phyloP scores from a whole-genome alignment of 1,140 invertebrate species.

The Stegodyphus dumicola region DNA sequence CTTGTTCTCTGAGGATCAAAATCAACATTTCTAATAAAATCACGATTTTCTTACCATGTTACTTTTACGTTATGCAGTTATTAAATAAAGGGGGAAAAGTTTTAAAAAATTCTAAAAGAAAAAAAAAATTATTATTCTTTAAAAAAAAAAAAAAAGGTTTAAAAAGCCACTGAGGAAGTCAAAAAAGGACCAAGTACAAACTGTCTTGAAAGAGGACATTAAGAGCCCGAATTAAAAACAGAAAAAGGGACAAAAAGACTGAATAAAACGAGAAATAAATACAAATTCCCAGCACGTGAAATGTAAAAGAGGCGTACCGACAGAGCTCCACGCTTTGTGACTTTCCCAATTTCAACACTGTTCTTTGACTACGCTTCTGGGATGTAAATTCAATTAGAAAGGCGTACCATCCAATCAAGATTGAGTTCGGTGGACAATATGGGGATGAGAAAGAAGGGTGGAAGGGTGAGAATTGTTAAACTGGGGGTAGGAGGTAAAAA shows the following conservation, averaged over 20 bases:
- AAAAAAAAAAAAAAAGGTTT: too few relatives aligned
- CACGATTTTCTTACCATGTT: too few relatives aligned
- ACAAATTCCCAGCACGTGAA: conserved; percentile 19
- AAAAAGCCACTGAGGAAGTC: too few relatives aligned
- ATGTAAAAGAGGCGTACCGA: neutral
- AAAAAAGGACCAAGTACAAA: neutral
- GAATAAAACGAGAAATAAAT: conserved; percentile 24
- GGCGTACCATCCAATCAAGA: conserved; percentile 39
- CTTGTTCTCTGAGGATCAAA: too few relatives aligned
- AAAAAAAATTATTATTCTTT: too few relatives aligned
- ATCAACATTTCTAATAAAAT: too few relatives aligned
- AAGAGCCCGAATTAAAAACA: neutral
- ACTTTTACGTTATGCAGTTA: too few relatives aligned
- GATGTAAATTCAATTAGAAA: conserved; percentile 54
- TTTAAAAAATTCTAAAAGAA: too few relatives aligned
- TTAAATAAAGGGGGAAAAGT: too few relatives aligned
- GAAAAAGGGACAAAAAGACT: neutral
- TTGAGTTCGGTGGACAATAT: conserved; percentile 27
- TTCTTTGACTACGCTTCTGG: conserved; percentile 33
- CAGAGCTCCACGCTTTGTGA: neutral
- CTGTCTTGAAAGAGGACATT: neutral
- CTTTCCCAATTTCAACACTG: conserved; percentile 13
- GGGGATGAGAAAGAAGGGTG: neutral
- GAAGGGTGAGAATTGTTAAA: conserved; percentile 13
- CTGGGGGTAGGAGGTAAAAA: conserved; percentile 21